Base-by-base conservation (phyloP, 2,888 invertebrate species). In the Hecatera dysodea region DNA sequence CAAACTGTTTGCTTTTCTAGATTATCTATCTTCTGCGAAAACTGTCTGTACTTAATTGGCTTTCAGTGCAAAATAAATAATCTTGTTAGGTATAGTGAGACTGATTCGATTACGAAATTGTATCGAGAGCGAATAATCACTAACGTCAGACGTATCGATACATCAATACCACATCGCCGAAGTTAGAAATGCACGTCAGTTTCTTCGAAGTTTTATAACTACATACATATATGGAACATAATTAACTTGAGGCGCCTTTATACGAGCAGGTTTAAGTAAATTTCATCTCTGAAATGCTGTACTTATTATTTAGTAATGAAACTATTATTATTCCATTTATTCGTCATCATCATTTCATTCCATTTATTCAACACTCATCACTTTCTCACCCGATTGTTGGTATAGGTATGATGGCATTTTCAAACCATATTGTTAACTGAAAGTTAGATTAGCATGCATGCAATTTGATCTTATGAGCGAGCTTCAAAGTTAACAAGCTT, bases 1-100 rank as follows among this genome's bases (percentile, higher is more conserved):
- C 19, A 27, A 69, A 69, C n/a, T 59, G 36, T 71, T 78, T 53
- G 53, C 48, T 27, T 44, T 56, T 42, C 27, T 60, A 50, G 27
- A n/a, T n/a, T n/a, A n/a, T 55, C 19, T 22, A 42, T 65, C 46
- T 42, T 12, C 22, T 17, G 19, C 9, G 27, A 22, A 46, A 36
- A 36, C 44, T 39, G 61, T 19, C 53, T 68, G 67, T 19, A 27
- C 24, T 19, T 27, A 46, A 42, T 53, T n/a, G 1, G 15, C 11
- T 57, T 73, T 19, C 1, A 42, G 17, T 46, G 22, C 19, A 39
- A 64, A 39, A 48, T 56, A 24, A 17, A 74, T 63, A 33, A n/a
- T 1, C n/a, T 46, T 33, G n/a, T 2, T 66, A 19, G 12, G 11
- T 27, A 50, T n/a, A 29, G 2, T 19, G 15, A 7, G 39, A n/a